Conservation (phyloP, 2,888 invertebrate species). For the Phanerotoma sp. region DNA sequence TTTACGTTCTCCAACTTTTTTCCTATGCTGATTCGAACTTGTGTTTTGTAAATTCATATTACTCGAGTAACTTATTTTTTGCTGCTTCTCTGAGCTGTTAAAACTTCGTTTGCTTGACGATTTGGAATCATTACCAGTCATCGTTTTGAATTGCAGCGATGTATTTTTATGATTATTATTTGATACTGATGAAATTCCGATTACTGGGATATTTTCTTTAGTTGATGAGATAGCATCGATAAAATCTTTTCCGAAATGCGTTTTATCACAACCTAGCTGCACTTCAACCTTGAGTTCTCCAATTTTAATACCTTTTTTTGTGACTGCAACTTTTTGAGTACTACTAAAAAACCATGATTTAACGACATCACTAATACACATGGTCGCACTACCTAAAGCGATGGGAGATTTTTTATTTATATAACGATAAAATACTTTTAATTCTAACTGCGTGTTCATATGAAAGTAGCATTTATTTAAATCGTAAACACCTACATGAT, state of each 20-base stretch:
- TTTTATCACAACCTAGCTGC: slow-evolving; percentile 58
- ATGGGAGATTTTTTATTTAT: slow-evolving; percentile 56
- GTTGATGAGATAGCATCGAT: slow-evolving; percentile 47
- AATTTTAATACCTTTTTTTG: slow-evolving; percentile 56
- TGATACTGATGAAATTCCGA: slow-evolving; percentile 33
- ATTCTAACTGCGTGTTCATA: slow-evolving; percentile 50
- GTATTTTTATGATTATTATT: slow-evolving; percentile 7
- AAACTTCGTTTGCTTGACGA: no score
- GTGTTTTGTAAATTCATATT: slow-evolving; percentile 24
- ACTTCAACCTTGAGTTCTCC: slow-evolving; percentile 58
- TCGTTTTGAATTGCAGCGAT: slow-evolving; percentile 36
- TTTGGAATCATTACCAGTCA: slow-evolving; percentile 43
- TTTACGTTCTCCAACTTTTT: slow-evolving; percentile 36
- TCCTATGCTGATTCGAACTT: neutral
- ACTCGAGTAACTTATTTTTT: neutral
- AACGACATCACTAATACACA: slow-evolving; percentile 53
- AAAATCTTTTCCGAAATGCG: slow-evolving; percentile 60
- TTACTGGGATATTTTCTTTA: slow-evolving; percentile 49
- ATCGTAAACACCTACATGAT: slow-evolving; percentile 57
- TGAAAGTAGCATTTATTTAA: slow-evolving; percentile 51
- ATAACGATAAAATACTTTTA: slow-evolving; percentile 58
- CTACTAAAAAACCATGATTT: slow-evolving; percentile 50
- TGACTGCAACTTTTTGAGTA: slow-evolving; percentile 54
- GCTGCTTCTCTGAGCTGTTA: slow-evolving; percentile 28
- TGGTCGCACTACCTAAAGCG: slow-evolving; percentile 56